Percentiles rank a stretch among this genome's conserved stretches.
These are phyloP conservation scores for Dipodomys ordii DNA, from an alignment of 2,113 vertebrate species.

Conservation along the genomic window DNA sequence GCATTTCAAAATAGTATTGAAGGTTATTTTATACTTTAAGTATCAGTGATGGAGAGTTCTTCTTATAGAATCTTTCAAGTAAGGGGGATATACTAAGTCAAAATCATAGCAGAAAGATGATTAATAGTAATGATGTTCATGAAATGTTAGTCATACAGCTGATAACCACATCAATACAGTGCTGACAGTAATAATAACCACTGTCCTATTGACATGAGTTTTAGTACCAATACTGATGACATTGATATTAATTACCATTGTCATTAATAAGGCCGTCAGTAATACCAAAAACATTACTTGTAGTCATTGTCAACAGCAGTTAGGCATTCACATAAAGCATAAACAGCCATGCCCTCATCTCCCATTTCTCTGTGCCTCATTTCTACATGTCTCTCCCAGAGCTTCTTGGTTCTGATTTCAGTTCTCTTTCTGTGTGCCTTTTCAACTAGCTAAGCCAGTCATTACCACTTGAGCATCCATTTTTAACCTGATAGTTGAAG, in stretches of 20 bases:
- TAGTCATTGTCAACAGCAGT: too few species aligned
- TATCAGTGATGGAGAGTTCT: background rate
- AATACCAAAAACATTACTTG: too few species aligned
- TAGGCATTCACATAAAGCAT: background rate
- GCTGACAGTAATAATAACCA: background rate
- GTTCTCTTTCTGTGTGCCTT: background rate
- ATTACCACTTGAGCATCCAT: background rate
- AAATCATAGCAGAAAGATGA: background rate
- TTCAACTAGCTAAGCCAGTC: background rate
- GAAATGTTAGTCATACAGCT: background rate
- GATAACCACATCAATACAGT: background rate
- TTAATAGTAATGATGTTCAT: background rate
- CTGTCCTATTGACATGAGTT: too few species aligned
- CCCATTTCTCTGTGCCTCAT: too few species aligned
- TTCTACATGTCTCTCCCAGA: background rate
- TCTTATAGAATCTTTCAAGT: background rate
- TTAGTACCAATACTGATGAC: too few species aligned
- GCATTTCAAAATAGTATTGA: conserved; percentile 7
- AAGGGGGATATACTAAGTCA: background rate
- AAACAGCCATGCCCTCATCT: background rate
- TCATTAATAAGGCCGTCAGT: too few species aligned
- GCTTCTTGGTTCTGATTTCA: background rate
- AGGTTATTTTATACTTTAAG: background rate
- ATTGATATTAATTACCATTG: too few species aligned
- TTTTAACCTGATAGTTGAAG: background rate